Base-by-base conservation (phyloP, 2,888 invertebrate species). In the Laspeyria flexula region DNA sequence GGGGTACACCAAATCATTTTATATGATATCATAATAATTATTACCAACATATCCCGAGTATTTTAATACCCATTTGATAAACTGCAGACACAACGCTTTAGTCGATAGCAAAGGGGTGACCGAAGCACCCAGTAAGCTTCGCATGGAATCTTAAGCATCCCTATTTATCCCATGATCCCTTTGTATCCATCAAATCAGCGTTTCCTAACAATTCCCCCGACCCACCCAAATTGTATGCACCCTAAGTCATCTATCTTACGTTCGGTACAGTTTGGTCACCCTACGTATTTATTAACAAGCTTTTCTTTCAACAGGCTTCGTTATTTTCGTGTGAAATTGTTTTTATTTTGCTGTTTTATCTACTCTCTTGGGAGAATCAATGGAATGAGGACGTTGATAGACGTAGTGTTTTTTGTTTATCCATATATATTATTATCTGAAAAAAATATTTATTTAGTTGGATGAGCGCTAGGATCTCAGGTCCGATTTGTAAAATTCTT, bases 161-260 rank as follows among this genome's bases (percentile, higher is more conserved):
- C 59, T 44, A 62, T 51, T 60, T 55, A 65, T 57, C 53, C 46
- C 55, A 52, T 59, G 58, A 65, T 66, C 71, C 65, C 64, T 57
- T 59, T 66, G 59, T 66, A 70, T 79, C 72, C 71, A 75, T 79
- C 73, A 73, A 79, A 74, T 76, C 74, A 75, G 65, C 71, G 69
- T 65, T 71, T 75, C 59, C 55, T 47, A 60, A 60, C 53, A 40
- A 59, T 66, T 65, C 65, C 65, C 41, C 11, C 18, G 43, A 45
- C 30, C 3, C 38, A 51, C 51, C 59, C 57, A 56, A 74, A 71
- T 63, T 47, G 63, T 71, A 73, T 73, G 78, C 77, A 77, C 80
- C 80, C 79, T 44, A 43, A 50, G 55, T 56, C 69, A 69, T 73
- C 61, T 42, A 56, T 75, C 70, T 66, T 68, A 51, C 37, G 48